Percentiles rank a stretch among this genome's conserved stretches.
Evolutionary conservation across 1,140 invertebrate species (phyloP).

Genomic region (Brachystomella parvula): DNA sequence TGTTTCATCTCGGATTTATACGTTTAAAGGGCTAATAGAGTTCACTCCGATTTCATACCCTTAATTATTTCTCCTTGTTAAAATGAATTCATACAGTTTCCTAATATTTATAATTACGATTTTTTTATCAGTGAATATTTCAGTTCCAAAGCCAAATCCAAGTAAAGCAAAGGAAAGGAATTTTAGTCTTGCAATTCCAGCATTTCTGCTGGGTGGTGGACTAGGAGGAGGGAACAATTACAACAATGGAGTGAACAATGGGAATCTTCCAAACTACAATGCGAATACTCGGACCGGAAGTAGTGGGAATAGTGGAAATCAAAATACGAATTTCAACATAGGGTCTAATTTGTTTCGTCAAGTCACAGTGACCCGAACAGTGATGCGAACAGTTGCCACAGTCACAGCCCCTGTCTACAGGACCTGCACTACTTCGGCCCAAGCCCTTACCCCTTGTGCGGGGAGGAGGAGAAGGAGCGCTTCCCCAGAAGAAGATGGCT

Average conservation of each 20-base stretch:
- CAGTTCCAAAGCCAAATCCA: too few relatives aligned
- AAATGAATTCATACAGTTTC: too few relatives aligned
- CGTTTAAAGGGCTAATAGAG: too few relatives aligned
- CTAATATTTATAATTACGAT: too few relatives aligned
- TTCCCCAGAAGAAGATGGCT: background rate
- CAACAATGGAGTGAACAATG: background rate
- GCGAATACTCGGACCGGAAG: too few relatives aligned
- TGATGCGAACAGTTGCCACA: background rate
- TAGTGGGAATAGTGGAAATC: background rate
- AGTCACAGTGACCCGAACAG: background rate
- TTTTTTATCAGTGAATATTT: too few relatives aligned
- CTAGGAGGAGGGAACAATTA: background rate
- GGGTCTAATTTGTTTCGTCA: background rate
- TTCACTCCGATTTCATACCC: too few relatives aligned
- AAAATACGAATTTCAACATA: background rate
- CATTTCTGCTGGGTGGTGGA: background rate
- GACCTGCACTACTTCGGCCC: background rate
- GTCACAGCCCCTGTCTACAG: background rate
- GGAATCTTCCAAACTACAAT: background rate
- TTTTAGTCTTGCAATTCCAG: conserved; percentile 5
- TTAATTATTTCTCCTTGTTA: too few relatives aligned
- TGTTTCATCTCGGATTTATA: too few relatives aligned
- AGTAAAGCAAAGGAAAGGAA: too few relatives aligned
- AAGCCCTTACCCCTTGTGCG: background rate
- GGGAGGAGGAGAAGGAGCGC: background rate